These are phyloP conservation scores for Tinamus guttatus DNA, from an alignment of 2,113 vertebrate species.

Conservation along the genomic window DNA sequence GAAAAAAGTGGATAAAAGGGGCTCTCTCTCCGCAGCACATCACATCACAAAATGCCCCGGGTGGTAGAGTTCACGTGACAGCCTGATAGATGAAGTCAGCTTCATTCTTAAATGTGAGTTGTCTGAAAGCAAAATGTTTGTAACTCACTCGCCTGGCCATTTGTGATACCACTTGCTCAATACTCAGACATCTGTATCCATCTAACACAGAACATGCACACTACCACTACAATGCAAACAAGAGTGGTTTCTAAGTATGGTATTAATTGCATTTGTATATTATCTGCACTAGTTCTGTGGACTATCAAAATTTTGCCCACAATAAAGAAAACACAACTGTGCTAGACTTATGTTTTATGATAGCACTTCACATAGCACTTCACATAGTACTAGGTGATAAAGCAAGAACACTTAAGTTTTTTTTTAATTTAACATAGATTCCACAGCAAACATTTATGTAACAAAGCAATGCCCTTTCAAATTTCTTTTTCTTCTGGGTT, in stretches of 20 bases:
- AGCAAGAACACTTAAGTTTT: not conserved
- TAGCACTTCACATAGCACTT: not conserved
- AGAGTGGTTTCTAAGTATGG: not conserved
- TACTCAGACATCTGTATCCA: fast-evolving
- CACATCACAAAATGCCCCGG: not conserved
- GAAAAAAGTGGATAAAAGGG: not conserved
- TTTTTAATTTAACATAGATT: not conserved
- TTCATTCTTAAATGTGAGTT: not conserved
- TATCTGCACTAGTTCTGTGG: fast-evolving
- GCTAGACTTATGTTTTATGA: not conserved
- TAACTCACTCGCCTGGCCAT: not conserved
- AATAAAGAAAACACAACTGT: not conserved
- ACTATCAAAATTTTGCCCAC: not conserved
- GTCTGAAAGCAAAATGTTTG: fast-evolving
- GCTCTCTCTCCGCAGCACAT: not conserved
- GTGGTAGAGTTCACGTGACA: too few relatives aligned
- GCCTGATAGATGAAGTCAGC: not conserved
- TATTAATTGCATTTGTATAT: fast-evolving
- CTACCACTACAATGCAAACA: not conserved
- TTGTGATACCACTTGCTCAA: fast-evolving
- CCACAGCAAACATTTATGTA: too few relatives aligned
- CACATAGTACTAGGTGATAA: not conserved
- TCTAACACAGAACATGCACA: not conserved
- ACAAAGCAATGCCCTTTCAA: too few relatives aligned
- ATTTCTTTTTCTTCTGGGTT: not conserved